Evolutionary conservation across 2,888 invertebrate genomes (phyloP).

Genomic region (Ferdinandea cuprea): DNA sequence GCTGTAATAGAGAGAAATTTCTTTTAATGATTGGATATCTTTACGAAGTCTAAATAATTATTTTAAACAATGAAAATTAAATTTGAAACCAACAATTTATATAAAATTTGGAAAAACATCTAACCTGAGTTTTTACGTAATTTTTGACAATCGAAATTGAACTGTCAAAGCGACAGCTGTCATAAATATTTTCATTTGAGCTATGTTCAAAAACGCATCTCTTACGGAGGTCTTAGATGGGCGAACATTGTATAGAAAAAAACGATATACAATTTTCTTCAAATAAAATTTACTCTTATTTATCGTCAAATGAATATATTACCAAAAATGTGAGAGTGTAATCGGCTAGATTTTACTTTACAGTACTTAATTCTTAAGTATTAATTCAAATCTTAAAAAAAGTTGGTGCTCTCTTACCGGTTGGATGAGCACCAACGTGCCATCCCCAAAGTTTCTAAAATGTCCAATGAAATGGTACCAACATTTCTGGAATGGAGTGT

Average conservation of each 20-base stretch:
- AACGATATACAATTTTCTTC: background rate
- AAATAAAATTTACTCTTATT: no score
- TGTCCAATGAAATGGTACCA: no score
- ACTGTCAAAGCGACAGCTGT: conserved; percentile 20
- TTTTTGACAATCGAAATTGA: conserved; percentile 69
- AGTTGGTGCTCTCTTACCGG: no score
- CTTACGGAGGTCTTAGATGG: background rate
- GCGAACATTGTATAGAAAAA: background rate
- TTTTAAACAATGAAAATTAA: background rate
- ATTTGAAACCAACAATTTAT: conserved; percentile 16
- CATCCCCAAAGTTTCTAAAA: no score
- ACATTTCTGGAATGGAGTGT: no score
- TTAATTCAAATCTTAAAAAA: no score
- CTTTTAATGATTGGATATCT: background rate
- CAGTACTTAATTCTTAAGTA: no score
- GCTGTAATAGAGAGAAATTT: conserved; percentile 11
- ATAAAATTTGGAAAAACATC: conserved; percentile 37
- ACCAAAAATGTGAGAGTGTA: no score
- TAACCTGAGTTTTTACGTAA: conserved; percentile 77
- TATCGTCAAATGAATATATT: no score
- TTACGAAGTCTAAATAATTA: background rate
- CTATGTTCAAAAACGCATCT: background rate
- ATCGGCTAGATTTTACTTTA: no score
- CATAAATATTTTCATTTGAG: background rate
- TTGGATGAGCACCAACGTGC: no score